Evolutionary conservation across 2,888 invertebrate genomes (phyloP).

Genomic region (Orchesellides sinensis): DNA sequence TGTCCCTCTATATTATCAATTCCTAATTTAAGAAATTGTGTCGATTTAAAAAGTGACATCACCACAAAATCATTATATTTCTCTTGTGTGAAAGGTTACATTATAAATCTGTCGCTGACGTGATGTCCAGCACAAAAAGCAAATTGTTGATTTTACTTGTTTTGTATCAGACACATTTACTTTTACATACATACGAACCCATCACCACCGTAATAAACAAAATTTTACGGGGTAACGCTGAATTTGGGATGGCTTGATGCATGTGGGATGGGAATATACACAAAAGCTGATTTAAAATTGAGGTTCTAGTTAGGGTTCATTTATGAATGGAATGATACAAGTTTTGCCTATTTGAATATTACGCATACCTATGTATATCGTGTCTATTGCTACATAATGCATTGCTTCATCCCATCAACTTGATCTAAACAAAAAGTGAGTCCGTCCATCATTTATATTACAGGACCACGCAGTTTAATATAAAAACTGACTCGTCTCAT

Average conservation of each 20-base stretch:
- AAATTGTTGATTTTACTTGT: no score
- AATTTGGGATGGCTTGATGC: no score
- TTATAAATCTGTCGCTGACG: constrained; percentile 23
- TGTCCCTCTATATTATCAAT: no score
- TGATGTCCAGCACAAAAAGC: constrained; percentile 1
- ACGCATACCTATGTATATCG: no score
- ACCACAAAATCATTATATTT: background rate
- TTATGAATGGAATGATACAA: background rate
- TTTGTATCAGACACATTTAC: no score
- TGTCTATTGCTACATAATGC: no score
- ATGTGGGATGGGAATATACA: no score
- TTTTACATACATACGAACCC: no score
- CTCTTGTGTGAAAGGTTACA: background rate
- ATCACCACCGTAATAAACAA: no score
- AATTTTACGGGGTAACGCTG: no score
- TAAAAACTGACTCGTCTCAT: constrained; percentile 39
- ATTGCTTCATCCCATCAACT: background rate
- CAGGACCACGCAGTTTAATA: constrained; percentile 60
- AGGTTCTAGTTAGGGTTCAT: background rate
- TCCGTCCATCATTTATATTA: constrained; percentile 42
- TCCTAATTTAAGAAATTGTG: no score
- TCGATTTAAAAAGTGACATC: constrained; percentile 46
- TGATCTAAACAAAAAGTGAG: constrained; percentile 21
- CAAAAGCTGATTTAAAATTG: no score
- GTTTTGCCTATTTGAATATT: constrained; percentile 21